These are phyloP conservation scores for Cheilosia impressa DNA, from an alignment of 2,888 invertebrate species.

Conservation along the genomic window DNA sequence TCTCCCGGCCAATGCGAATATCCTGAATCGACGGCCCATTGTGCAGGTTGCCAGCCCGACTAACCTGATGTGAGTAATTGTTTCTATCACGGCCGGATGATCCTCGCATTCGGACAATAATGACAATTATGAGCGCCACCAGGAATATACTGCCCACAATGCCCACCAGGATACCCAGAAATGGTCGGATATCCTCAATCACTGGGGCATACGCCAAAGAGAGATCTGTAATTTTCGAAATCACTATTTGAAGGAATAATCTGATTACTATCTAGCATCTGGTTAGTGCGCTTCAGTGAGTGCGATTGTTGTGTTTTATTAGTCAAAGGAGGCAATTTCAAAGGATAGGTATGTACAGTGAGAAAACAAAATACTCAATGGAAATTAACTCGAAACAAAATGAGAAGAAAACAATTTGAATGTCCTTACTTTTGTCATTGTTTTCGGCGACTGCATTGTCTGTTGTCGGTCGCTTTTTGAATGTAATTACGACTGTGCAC, in stretches of 20 bases:
- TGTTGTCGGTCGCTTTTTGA: conserved; percentile 77
- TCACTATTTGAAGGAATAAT: conserved; percentile 74
- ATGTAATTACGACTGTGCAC: conserved; percentile 81
- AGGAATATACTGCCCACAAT: conserved; percentile 85
- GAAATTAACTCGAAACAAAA: conserved; percentile 24
- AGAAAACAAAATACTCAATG: not conserved
- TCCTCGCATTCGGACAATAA: conserved; percentile 85
- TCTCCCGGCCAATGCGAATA: conserved; percentile 81
- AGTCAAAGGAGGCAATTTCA: not conserved
- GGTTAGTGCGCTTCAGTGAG: conserved; percentile 10
- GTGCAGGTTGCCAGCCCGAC: conserved; percentile 80
- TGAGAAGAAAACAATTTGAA: conserved; percentile 49
- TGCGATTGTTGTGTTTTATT: not conserved
- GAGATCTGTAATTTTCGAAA: conserved; percentile 79
- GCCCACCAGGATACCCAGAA: conserved; percentile 85
- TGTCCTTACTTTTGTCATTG: conserved; percentile 70
- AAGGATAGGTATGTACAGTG: conserved; percentile 5
- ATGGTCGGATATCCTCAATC: conserved; percentile 85
- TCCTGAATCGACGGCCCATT: conserved; percentile 83
- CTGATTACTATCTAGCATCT: conserved; percentile 36
- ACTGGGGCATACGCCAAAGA: conserved; percentile 83
- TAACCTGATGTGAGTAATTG: conserved; percentile 82
- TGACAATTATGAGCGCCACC: conserved; percentile 84
- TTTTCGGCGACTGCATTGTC: conserved; percentile 62
- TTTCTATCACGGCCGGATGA: conserved; percentile 83